phyloP scores from a whole-genome alignment of 2,113 vertebrate genomes.

The Ancistrus triradiatus region DNA sequence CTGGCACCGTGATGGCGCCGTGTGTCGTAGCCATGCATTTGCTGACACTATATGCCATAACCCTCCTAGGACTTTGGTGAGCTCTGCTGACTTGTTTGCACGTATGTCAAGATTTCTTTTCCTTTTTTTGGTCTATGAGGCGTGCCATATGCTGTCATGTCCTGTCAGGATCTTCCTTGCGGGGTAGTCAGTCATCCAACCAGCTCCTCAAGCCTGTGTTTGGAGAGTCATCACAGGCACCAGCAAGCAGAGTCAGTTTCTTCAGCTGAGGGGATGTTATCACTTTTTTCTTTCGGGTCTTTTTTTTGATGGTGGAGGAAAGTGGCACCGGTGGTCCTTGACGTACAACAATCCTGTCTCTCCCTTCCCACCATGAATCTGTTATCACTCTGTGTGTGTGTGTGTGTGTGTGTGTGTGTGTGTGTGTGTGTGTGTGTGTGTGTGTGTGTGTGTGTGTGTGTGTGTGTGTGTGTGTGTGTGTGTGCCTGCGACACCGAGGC shows the following conservation, averaged over 20 bases:
- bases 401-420: slow-evolving; percentile 6
- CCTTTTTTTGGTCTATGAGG: slow-evolving; percentile 58
- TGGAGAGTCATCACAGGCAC: slow-evolving; percentile 36
- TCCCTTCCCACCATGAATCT: neutral
- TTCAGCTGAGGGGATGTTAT: slow-evolving; percentile 22
- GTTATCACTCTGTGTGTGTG: slow-evolving; percentile 24
- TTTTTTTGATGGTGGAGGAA: slow-evolving; percentile 22
- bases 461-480: too few species aligned
- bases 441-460: slow-evolving; percentile 1
- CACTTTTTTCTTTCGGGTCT: slow-evolving; percentile 6
- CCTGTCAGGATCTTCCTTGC: slow-evolving; percentile 57
- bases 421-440: slow-evolving; percentile 14
- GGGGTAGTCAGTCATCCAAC: slow-evolving; percentile 64
- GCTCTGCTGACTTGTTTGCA: slow-evolving; percentile 72
- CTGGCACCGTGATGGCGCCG: slow-evolving; percentile 47
- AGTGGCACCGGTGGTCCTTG: slow-evolving; percentile 24
- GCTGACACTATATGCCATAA: slow-evolving; percentile 66
- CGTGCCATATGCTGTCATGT: slow-evolving; percentile 70
- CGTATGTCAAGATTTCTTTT: slow-evolving; percentile 62
- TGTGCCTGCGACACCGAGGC: too few species aligned
- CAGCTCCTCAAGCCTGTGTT: slow-evolving; percentile 48
- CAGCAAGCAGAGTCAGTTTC: too few species aligned
- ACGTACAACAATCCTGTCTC: slow-evolving; percentile 23
- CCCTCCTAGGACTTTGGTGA: slow-evolving; percentile 62
- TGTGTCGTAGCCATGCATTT: slow-evolving; percentile 60